Evolutionary conservation across 2,113 vertebrate species (phyloP), one percentile per base, ranked within the genome.

Genomic region (Euleptes europaea): DNA sequence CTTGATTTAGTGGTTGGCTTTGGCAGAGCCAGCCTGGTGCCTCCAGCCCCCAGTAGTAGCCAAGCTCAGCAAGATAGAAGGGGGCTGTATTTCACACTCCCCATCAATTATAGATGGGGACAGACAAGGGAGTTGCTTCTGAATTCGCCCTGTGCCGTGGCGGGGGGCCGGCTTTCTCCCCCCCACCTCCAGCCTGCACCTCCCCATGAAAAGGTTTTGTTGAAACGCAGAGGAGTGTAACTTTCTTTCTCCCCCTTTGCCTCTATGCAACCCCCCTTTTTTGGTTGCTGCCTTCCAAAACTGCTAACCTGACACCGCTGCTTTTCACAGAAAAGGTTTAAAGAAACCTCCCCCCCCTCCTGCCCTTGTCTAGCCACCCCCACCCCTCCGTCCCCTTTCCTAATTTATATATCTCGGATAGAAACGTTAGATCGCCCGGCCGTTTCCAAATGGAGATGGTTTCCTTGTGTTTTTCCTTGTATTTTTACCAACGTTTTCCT

Each of bases 101-200:
- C 89, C 86, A 93, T 96, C 93, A 93, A 90, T 95, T 95, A 95
- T 93, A 90, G 94, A 95, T 95, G 93, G 95, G 91, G 95, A 95
- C 95, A 94, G 94, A 94, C 92, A 82, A 90, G 85, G 19, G 88
- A 94, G 93, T 89, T 93, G 9, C 76, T 86, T 83, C 54, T 78
- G 94, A 92, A 88, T 85, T 86, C 86, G 86, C 89, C 89, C 86
- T 57, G 88, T 35, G 82, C 76, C 5, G 85, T 76, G 75, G 82
- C 81, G 75, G 89, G 88, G 84, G 23, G 49, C 5, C 9, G 17
- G 51, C 3, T n/a, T 75, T 72, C 84, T 51, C 70, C 85, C 60
- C n/a, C 65, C 71, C 40, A 4, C 69, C 63, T 47, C 63, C 51
- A 44, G 90, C 51, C 82, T 76, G 51, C 84, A 40, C 70, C 89